Evolutionary conservation across 2,113 vertebrate genomes (phyloP).

Genomic region (Sinocyclocheilus anshuiensis): DNA sequence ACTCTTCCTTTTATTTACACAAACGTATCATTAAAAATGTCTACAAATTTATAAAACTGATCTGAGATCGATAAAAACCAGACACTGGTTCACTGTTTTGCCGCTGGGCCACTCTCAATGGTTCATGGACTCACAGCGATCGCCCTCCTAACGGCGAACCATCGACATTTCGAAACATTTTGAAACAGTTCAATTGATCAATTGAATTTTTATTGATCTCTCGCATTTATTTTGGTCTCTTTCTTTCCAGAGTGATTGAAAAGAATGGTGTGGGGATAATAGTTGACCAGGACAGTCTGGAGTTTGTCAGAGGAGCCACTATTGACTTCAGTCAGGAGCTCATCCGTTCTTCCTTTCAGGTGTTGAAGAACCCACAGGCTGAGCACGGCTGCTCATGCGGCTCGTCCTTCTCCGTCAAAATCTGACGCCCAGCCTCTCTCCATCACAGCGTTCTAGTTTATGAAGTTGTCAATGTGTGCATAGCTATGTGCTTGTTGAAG

Average conservation of each 20-base stretch:
- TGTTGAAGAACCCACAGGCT: conserved; percentile 92
- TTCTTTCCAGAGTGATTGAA: conserved; percentile 78
- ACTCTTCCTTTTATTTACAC: too few relatives aligned
- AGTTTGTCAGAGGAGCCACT: conserved; percentile 90
- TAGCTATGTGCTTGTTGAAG: not conserved
- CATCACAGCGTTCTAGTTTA: not conserved
- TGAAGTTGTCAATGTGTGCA: too few relatives aligned
- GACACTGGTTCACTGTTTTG: too few relatives aligned
- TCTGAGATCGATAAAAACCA: too few relatives aligned
- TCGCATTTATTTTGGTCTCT: not conserved
- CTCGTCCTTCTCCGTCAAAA: conserved; percentile 93
- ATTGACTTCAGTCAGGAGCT: conserved; percentile 93
- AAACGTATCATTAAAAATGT: too few relatives aligned
- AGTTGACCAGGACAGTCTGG: conserved; percentile 89
- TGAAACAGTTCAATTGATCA: too few relatives aligned
- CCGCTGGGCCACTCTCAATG: too few relatives aligned
- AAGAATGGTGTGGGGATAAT: conserved; percentile 85
- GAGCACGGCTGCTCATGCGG: conserved; percentile 96
- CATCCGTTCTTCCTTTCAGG: conserved; percentile 90
- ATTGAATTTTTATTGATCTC: too few relatives aligned
- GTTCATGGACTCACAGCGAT: too few relatives aligned
- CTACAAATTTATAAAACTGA: too few relatives aligned
- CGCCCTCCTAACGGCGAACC: too few relatives aligned
- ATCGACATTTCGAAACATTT: too few relatives aligned
- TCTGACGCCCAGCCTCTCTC: conserved; percentile 69